These are phyloP conservation scores for Subanguina moxae DNA, from an alignment of 1,140 invertebrate genomes.

Conservation along the genomic window DNA sequence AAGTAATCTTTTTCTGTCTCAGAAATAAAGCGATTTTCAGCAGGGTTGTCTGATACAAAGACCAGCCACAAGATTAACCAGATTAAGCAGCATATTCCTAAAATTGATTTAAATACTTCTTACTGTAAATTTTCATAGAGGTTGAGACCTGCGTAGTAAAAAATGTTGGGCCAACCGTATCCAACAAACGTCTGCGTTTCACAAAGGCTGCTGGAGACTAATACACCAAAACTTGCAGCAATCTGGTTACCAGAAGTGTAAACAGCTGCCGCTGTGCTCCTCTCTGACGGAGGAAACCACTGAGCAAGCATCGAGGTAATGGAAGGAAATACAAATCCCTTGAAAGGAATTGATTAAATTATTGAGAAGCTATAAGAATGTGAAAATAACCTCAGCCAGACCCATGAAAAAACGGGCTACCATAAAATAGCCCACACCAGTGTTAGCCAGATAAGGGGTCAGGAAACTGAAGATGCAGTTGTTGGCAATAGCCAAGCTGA, in stretches of 20 bases:
- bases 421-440: constrained; percentile 28
- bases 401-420: constrained; percentile 35
- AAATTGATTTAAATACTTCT: background rate
- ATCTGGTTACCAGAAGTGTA: constrained; percentile 43
- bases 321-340: constrained; percentile 36
- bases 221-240: constrained; percentile 24
- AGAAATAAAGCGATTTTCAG: background rate
- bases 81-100: background rate
- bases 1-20: constrained; percentile 17
- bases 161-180: constrained; percentile 36
- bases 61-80: background rate
- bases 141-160: constrained; percentile 15
- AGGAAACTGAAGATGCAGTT: constrained; percentile 22
- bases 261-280: constrained; percentile 24
- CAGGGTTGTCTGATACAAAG: background rate
- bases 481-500: constrained; percentile 13
- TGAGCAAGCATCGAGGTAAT: constrained; percentile 19
- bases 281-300: constrained; percentile 35
- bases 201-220: constrained; percentile 31
- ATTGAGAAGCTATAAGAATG: background rate
- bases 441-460: constrained; percentile 12
- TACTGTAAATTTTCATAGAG: background rate
- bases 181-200: constrained; percentile 26
- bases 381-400: constrained; percentile 20
- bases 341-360: background rate